Conservation (phyloP, 2,797 vertebrate species). For the Fringilla coelebs region DNA sequence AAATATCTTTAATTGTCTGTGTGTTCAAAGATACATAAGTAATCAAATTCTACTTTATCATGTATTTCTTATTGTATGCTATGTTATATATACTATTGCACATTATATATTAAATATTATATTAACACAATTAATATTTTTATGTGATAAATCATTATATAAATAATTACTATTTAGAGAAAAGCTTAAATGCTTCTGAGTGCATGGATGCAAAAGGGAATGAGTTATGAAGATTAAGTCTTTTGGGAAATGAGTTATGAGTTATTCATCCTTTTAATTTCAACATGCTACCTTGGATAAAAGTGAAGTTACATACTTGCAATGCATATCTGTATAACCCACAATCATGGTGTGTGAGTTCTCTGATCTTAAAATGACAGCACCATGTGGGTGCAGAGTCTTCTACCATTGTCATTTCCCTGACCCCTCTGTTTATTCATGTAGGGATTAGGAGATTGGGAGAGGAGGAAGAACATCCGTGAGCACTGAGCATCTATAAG, state of each 20-base stretch:
- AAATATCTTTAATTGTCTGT: neutral
- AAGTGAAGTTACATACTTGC: neutral
- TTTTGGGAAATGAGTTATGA: neutral
- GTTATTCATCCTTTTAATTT: neutral
- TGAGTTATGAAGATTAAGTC: neutral
- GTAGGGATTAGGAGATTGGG: neutral
- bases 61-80: no score
- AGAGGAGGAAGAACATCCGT: neutral
- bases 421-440: accelerated
- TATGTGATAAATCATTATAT: neutral
- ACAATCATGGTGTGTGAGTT: neutral
- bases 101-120: neutral
- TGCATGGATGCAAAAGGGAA: accelerated
- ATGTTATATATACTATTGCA: neutral
- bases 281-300: accelerated
- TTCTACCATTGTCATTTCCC: neutral
- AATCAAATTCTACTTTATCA: neutral
- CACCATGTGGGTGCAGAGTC: neutral
- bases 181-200: neutral
- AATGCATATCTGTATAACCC: neutral
- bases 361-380: neutral
- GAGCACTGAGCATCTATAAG: neutral
- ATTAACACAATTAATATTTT: accelerated
- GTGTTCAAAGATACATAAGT: neutral
- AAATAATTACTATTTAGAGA: neutral